phyloP scores from a whole-genome alignment of 2,888 invertebrate genomes.

The Cacoxenus indagator region DNA sequence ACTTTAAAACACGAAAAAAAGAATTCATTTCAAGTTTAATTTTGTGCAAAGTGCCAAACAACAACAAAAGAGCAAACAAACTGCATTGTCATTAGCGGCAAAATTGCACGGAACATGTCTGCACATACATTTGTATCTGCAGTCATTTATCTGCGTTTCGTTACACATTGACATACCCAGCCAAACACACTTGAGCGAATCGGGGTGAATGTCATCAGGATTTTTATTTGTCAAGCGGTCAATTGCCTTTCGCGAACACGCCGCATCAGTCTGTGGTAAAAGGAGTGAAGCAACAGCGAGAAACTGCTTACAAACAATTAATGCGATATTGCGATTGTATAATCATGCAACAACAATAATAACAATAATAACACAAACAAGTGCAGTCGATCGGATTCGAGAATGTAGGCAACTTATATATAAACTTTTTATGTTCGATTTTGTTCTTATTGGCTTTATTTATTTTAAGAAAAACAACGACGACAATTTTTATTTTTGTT shows the following conservation, averaged over 20 bases:
- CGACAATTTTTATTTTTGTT: neutral
- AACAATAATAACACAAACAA: conserved; percentile 29
- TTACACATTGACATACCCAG: neutral
- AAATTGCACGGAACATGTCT: neutral
- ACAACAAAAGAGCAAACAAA: conserved; percentile 23
- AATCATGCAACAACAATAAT: conserved; percentile 42
- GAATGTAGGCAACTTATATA: conserved; percentile 16
- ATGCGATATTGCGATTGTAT: conserved; percentile 47
- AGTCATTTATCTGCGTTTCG: conserved; percentile 6
- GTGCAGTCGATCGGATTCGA: conserved; percentile 26
- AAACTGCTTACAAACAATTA: conserved; percentile 13
- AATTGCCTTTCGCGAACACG: conserved; percentile 51
- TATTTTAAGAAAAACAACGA: conserved; percentile 10
- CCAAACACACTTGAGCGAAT: conserved; percentile 45
- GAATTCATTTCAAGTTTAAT: conserved; percentile 25
- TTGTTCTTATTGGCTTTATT: conserved; percentile 9
- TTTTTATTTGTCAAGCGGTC: conserved; percentile 56
- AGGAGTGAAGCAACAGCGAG: neutral
- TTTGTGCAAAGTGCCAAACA: conserved; percentile 18
- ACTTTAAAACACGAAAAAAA: conserved; percentile 33
- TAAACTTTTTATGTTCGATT: conserved; percentile 6
- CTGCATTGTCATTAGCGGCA: neutral
- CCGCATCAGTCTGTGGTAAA: neutral
- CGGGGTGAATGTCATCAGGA: conserved; percentile 69
- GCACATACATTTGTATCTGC: neutral